Evolutionary conservation across 1,140 invertebrate genomes (phyloP).

Genomic region (Psilanteris sp.): DNA sequence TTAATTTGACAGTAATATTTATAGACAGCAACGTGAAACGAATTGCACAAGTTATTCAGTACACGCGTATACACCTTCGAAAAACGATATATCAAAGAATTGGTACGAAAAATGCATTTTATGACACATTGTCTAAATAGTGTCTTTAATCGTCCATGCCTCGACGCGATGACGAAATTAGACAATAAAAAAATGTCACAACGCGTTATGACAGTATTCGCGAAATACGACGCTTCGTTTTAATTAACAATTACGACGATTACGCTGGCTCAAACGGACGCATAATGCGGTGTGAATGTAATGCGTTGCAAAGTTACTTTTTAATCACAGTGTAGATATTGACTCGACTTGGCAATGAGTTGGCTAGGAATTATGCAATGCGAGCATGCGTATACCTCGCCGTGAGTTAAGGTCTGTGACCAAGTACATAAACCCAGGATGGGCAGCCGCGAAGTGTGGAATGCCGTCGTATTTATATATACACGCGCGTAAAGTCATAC

Average conservation of each 20-base stretch:
- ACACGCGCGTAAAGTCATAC: slow-evolving; percentile 7
- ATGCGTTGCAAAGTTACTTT: slow-evolving; percentile 33
- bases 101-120: too few species aligned
- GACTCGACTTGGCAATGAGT: slow-evolving; percentile 66
- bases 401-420: slow-evolving; percentile 72
- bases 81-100: too few species aligned
- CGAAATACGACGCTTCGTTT: too few species aligned
- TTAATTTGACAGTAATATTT: too few species aligned
- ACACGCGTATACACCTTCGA: too few species aligned
- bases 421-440: slow-evolving; percentile 70
- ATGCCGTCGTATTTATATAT: slow-evolving; percentile 45
- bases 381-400: slow-evolving; percentile 43
- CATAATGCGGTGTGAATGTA: background rate
- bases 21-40: too few species aligned
- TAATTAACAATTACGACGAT: slow-evolving; percentile 16
- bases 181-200: too few species aligned
- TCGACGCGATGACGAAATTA: slow-evolving; percentile 1
- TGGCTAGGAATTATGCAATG: slow-evolving; percentile 67
- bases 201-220: too few species aligned
- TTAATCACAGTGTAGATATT: slow-evolving; percentile 52
- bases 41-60: too few species aligned
- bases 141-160: too few species aligned
- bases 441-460: slow-evolving; percentile 57
- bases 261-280: slow-evolving; percentile 5
- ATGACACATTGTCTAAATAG: too few species aligned